Evolutionary conservation across 2,888 invertebrate genomes (phyloP).

Genomic region (Amphiduros pacificus): DNA sequence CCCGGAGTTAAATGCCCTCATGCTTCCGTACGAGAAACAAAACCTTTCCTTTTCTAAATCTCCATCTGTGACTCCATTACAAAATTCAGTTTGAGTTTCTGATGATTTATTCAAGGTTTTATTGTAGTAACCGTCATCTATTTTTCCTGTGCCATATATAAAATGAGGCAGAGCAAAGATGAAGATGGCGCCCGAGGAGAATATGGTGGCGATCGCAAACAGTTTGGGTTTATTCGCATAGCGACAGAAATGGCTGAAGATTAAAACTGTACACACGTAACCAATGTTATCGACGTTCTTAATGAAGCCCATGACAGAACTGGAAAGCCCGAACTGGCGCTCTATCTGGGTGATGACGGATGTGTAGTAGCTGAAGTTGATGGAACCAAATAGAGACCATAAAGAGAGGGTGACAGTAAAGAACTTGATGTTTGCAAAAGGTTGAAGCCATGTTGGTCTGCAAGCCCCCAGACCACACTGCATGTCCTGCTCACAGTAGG

Average conservation of each 20-base stretch:
- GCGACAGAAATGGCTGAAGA: constrained; percentile 36
- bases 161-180: constrained; percentile 29
- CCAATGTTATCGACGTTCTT: constrained; percentile 50
- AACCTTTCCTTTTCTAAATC: not conserved
- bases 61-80: not conserved
- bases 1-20: constrained; percentile 20
- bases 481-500: not conserved
- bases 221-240: constrained; percentile 29
- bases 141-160: constrained; percentile 15
- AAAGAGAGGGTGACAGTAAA: constrained; percentile 29
- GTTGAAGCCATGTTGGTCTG: constrained; percentile 31
- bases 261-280: constrained; percentile 36
- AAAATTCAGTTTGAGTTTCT: not conserved
- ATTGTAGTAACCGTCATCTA: not conserved
- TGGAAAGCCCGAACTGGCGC: constrained; percentile 45
- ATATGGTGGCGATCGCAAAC: constrained; percentile 20
- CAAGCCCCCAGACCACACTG: constrained; percentile 35
- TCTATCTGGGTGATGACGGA: constrained; percentile 41
- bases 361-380: constrained; percentile 29
- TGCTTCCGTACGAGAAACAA: not conserved
- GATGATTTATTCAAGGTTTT: not conserved
- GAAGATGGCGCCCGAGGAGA: constrained; percentile 20
- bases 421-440: constrained; percentile 23
- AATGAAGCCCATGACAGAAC: constrained; percentile 42
- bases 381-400: constrained; percentile 23